These are phyloP conservation scores for Genyomyrus donnyi DNA, from an alignment of 2,113 vertebrate genomes.

Conservation along the genomic window DNA sequence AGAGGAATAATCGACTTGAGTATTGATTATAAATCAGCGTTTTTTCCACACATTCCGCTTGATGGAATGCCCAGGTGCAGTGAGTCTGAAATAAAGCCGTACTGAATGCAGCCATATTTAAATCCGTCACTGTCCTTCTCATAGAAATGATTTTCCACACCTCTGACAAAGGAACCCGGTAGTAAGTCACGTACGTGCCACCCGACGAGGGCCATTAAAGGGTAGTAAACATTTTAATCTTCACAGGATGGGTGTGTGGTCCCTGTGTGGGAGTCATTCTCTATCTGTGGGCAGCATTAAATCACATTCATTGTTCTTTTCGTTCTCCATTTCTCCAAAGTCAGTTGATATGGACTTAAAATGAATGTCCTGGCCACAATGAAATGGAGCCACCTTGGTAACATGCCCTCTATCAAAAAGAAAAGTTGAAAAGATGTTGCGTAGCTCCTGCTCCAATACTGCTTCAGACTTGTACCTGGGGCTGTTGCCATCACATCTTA, in stretches of 20 bases:
- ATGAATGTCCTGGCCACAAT: not conserved
- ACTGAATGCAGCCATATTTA: not conserved
- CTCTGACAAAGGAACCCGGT: not conserved
- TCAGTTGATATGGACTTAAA: not conserved
- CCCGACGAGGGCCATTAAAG: conserved; percentile 10
- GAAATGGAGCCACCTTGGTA: not conserved
- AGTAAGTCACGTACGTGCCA: not conserved
- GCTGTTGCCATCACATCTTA: no score
- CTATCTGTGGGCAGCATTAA: not conserved
- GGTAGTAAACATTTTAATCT: not conserved
- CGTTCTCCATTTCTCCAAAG: not conserved
- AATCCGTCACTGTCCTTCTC: not conserved
- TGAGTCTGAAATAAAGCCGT: not conserved
- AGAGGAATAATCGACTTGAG: not conserved
- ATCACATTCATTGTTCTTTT: not conserved
- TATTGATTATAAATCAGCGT: not conserved
- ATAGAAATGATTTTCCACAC: not conserved
- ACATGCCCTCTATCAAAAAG: not conserved
- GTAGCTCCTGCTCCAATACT: not conserved
- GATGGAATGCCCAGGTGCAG: not conserved
- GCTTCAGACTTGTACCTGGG: not conserved
- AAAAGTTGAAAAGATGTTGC: not conserved
- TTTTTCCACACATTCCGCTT: not conserved
- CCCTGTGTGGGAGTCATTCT: not conserved
- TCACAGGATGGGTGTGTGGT: not conserved